Evolutionary conservation across 92 coral and sea anemone species (phyloP).

Genomic region (Siderastrea radians): DNA sequence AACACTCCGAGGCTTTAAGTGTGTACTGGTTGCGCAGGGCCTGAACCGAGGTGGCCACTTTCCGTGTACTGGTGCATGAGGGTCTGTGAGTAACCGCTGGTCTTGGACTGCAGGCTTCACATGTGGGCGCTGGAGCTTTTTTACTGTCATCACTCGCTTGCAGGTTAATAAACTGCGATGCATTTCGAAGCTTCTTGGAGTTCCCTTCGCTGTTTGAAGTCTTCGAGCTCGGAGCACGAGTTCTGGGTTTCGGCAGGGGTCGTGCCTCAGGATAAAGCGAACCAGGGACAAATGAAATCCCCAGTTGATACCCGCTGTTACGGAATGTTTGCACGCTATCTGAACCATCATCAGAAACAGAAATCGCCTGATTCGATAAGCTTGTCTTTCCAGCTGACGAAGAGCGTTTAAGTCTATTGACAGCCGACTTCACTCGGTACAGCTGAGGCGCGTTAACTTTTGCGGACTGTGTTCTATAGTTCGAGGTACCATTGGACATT

Average conservation of each 20-base stretch:
- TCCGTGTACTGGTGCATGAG: conserved; percentile 40
- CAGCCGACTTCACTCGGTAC: conserved; percentile 61
- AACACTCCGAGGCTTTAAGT: conserved; percentile 86
- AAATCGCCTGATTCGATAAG: conserved; percentile 41
- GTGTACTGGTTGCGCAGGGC: conserved; percentile 81
- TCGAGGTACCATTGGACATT: conserved; percentile 9
- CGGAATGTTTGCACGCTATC: conserved; percentile 85
- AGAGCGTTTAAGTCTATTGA: conserved; percentile 66
- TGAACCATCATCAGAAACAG: conserved; percentile 73
- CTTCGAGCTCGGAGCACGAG: conserved; percentile 16
- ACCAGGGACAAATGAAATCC: conserved; percentile 79
- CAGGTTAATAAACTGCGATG: conserved; percentile 1
- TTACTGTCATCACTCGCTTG: conserved; percentile 18
- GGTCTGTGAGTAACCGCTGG: conserved; percentile 45
- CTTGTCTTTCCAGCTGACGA: conserved; percentile 72
- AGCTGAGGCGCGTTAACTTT: conserved; percentile 36
- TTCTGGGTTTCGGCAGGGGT: conserved; percentile 23
- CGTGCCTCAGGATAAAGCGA: conserved; percentile 87
- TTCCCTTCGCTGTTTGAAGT: conserved; percentile 5
- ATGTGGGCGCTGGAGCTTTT: conserved; percentile 27
- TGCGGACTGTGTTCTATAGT: conserved; percentile 49
- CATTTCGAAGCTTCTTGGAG: neutral
- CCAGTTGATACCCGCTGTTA: conserved; percentile 81
- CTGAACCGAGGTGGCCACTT: conserved; percentile 29
- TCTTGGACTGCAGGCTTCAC: conserved; percentile 76